Evolutionary conservation across 2,797 vertebrate species (phyloP), one percentile per base, ranked within the genome.

Genomic region (Enteromius trimaculatus): DNA sequence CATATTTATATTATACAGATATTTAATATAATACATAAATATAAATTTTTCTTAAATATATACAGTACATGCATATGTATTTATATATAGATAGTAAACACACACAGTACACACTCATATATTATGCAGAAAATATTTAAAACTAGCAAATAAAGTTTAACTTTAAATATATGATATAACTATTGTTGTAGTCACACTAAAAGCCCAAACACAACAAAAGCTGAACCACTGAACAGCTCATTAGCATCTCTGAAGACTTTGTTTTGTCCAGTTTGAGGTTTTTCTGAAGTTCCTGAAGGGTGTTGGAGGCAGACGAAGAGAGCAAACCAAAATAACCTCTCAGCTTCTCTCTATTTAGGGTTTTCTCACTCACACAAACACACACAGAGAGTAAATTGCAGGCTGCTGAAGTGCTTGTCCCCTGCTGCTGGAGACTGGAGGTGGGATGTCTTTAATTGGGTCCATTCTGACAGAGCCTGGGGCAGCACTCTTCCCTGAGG

Each of bases 381-480:
- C 74, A 64, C 86, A 77, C 51, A 84, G 11, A 76, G 77, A 83
- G 82, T 76, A 84, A 86, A 88, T 83, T 83, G 85, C 86, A 81
- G 81, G 51, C 62, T 75, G 87, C 83, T 88, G 53, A 75, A 85
- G 85, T 79, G 76, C 77, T 78, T 80, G 85, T 88, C 75, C 77
- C 91, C 89, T 92, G 87, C 91, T 87, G 92, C 87, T 92, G 88
- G 92, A 91, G 91, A 88, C 92, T 92, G 88, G 90, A 95, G 95
- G 93, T 95, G 93, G 94, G 92, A 90, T 85, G 84, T 86, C 87
- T 91, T 93, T 95, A 95, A 95, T 95, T 95, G 94, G 94, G 93
- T 93, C 94, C 91, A 91, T 93, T 91, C 92, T 88, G 89, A 89
- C 92, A 82, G 89, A 91, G 88, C 90, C 89, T 86, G 82, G 85